These are phyloP conservation scores for Galago senegalensis DNA, from an alignment of 2,797 vertebrate species.

Conservation along the genomic window DNA sequence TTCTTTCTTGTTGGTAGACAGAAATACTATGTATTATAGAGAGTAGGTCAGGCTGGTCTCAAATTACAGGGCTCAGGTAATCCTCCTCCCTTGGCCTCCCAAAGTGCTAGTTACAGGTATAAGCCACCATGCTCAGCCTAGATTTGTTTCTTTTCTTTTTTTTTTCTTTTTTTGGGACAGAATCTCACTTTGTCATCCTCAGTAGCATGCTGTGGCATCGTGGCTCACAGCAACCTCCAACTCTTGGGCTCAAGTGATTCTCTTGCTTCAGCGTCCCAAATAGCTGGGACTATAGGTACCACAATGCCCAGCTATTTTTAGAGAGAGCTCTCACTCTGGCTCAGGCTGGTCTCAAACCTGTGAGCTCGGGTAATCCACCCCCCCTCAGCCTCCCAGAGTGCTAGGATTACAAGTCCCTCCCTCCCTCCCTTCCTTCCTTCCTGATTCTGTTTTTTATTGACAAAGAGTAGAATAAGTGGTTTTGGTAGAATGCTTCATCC, in stretches of 20 bases:
- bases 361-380: background rate
- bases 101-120: background rate
- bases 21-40: background rate
- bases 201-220: too few relatives aligned
- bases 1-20: too few relatives aligned
- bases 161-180: too few relatives aligned
- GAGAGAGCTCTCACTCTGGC: background rate
- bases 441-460: conserved; percentile 3
- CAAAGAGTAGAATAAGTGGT: conserved; percentile 65
- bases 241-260: too few relatives aligned
- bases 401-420: background rate
- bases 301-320: too few relatives aligned
- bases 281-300: too few relatives aligned
- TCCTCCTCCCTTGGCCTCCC: background rate
- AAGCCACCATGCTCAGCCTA: too few relatives aligned
- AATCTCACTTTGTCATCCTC: too few relatives aligned
- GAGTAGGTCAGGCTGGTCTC: background rate
- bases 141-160: too few relatives aligned
- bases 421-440: background rate
- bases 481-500: conserved; percentile 68
- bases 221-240: too few relatives aligned
- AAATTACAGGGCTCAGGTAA: background rate
- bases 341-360: background rate
- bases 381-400: background rate
- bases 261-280: too few relatives aligned